A percentile compares a stretch with the other conserved stretches of the same genome.
phyloP scores from a whole-genome alignment of 2,888 invertebrate species.

The Zaprionus bogoriensis region DNA sequence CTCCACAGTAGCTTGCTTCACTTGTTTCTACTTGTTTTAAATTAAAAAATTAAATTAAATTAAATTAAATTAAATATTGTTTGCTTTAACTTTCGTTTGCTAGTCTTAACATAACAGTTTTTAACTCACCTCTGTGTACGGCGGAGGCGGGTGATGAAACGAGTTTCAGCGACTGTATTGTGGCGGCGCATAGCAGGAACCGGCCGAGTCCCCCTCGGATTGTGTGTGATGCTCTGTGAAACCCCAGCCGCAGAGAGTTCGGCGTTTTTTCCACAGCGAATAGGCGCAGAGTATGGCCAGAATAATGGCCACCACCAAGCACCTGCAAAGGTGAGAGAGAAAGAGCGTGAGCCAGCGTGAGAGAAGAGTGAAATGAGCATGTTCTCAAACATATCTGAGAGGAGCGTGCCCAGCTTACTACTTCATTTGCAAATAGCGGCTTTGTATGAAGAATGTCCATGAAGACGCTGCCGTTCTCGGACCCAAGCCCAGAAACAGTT shows the following conservation, averaged over 20 bases:
- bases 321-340: slow-evolving; percentile 82
- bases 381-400: too few species aligned
- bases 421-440: slow-evolving; percentile 68
- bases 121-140: slow-evolving; percentile 89
- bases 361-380: background rate
- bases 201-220: slow-evolving; percentile 90
- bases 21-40: too few species aligned
- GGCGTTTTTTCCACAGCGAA: slow-evolving; percentile 86
- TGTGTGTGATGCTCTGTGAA: slow-evolving; percentile 84
- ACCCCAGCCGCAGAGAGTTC: slow-evolving; percentile 84
- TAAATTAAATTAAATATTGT: too few species aligned
- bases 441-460: slow-evolving; percentile 74
- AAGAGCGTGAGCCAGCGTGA: background rate
- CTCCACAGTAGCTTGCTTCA: too few species aligned
- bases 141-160: slow-evolving; percentile 92
- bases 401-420: slow-evolving; percentile 49
- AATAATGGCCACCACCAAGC: slow-evolving; percentile 87
- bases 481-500: background rate
- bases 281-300: slow-evolving; percentile 88
- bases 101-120: background rate
- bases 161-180: slow-evolving; percentile 93
- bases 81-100: background rate
- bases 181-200: slow-evolving; percentile 92
- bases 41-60: too few species aligned
- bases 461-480: background rate